phyloP scores from a whole-genome alignment of 2,113 vertebrate genomes.

The Sigmodon hispidus region DNA sequence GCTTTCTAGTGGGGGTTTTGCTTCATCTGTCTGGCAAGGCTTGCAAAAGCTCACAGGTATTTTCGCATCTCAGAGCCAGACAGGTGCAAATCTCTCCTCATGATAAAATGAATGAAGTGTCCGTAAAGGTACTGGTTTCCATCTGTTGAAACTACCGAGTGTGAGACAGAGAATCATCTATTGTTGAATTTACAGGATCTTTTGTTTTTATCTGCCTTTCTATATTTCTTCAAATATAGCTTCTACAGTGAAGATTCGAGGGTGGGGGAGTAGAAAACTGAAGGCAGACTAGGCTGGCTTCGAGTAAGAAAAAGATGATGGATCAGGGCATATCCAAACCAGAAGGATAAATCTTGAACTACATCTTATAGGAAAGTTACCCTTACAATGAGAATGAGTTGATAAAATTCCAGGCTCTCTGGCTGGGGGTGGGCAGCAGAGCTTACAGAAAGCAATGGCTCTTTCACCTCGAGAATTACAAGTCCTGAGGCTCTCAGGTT shows the following conservation, averaged over 20 bases:
- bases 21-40: conserved; percentile 40
- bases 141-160: conserved; percentile 45
- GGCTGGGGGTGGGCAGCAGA: too few species aligned
- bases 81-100: conserved; percentile 47
- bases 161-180: conserved; percentile 42
- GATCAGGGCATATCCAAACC: conserved; percentile 49
- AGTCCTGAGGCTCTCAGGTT: conserved; percentile 66
- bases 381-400: conserved; percentile 39
- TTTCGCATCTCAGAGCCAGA: conserved; percentile 41
- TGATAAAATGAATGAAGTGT: conserved; percentile 54
- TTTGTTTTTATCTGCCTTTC: conserved; percentile 54
- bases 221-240: conserved; percentile 45
- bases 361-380: conserved; percentile 38
- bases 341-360: conserved; percentile 50
- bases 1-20: background rate
- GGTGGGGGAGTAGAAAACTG: background rate
- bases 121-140: conserved; percentile 24
- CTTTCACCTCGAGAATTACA: conserved; percentile 58
- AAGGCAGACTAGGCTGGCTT: background rate
- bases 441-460: conserved; percentile 6
- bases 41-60: conserved; percentile 29
- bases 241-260: background rate
- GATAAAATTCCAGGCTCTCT: conserved; percentile 43
- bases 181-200: conserved; percentile 50
- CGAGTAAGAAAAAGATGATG: background rate